phyloP scores from a whole-genome alignment of 2,888 invertebrate genomes.

The Keiferia lycopersicella region DNA sequence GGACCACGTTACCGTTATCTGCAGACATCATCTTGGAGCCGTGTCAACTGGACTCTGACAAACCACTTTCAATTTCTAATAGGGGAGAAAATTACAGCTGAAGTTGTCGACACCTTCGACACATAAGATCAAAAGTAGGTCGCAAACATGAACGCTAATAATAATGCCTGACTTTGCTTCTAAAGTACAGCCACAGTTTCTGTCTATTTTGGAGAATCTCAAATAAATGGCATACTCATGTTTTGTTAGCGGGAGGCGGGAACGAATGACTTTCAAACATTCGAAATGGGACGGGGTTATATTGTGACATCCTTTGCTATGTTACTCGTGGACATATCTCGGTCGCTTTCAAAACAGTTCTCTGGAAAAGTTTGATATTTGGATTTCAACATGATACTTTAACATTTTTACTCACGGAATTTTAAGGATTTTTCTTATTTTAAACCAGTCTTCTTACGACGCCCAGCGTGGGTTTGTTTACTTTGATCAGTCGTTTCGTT shows the following conservation, averaged over 20 bases:
- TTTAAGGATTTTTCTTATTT: slow-evolving; percentile 18
- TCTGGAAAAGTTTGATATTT: slow-evolving; percentile 42
- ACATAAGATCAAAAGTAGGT: neutral
- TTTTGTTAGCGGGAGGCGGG: slow-evolving; percentile 17
- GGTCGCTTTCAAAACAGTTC: slow-evolving; percentile 60
- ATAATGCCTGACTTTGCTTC: no score
- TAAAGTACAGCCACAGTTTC: neutral
- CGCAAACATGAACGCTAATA: no score
- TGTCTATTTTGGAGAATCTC: slow-evolving; percentile 9
- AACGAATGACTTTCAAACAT: slow-evolving; percentile 23
- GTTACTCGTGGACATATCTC: slow-evolving; percentile 56
- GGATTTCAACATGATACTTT: slow-evolving; percentile 39
- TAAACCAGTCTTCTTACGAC: slow-evolving; percentile 10
- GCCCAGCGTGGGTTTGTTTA: slow-evolving; percentile 17
- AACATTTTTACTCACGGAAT: slow-evolving; percentile 37
- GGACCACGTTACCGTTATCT: slow-evolving; percentile 72
- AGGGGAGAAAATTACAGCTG: neutral
- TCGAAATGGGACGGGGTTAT: slow-evolving; percentile 30
- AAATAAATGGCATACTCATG: slow-evolving; percentile 19
- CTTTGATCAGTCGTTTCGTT: slow-evolving; percentile 19
- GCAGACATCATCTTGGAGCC: slow-evolving; percentile 75
- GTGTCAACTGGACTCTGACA: slow-evolving; percentile 66
- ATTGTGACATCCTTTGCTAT: slow-evolving; percentile 55
- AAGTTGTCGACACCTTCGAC: neutral
- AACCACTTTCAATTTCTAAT: slow-evolving; percentile 65